A percentile compares a stretch with the other conserved stretches of the same genome.
phyloP scores from a whole-genome alignment of 2,888 invertebrate genomes.

The Metalampra italica region DNA sequence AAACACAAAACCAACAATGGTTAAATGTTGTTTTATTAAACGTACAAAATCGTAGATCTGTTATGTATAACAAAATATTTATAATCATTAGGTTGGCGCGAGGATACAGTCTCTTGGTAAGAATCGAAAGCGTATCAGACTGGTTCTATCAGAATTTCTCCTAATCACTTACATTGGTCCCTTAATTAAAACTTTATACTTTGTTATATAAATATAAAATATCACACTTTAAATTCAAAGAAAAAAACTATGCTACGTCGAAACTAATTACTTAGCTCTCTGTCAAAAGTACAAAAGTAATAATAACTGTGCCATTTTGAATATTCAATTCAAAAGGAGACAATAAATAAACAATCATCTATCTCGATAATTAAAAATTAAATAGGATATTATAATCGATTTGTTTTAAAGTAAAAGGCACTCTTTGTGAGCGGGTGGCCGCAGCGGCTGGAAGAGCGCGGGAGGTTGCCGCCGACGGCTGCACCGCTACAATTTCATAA shows the following conservation, averaged over 20 bases:
- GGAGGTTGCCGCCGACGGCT: slow-evolving; percentile 33
- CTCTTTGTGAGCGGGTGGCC: slow-evolving; percentile 45
- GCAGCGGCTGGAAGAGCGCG: slow-evolving; percentile 53
- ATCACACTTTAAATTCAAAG: slow-evolving; percentile 78
- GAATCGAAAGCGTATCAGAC: slow-evolving; percentile 53
- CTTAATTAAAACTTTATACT: slow-evolving; percentile 76
- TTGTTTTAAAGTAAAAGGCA: slow-evolving; percentile 73
- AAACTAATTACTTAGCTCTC: slow-evolving; percentile 72
- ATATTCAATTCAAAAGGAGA: slow-evolving; percentile 70
- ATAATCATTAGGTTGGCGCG: slow-evolving; percentile 43
- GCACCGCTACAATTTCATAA: slow-evolving; percentile 36
- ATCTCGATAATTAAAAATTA: slow-evolving; percentile 75
- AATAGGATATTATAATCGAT: slow-evolving; percentile 64
- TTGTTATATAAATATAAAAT: slow-evolving; percentile 78
- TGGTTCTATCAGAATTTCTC: slow-evolving; percentile 71
- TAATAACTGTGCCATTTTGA: slow-evolving; percentile 75
- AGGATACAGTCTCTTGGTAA: slow-evolving; percentile 62
- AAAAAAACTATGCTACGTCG: slow-evolving; percentile 69
- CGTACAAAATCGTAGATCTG: slow-evolving; percentile 59
- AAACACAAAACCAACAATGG: slow-evolving; percentile 63
- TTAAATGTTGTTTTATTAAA: slow-evolving; percentile 62
- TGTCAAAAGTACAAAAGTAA: slow-evolving; percentile 74
- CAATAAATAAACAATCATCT: slow-evolving; percentile 77
- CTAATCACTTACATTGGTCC: slow-evolving; percentile 77
- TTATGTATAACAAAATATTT: slow-evolving; percentile 51